These are phyloP conservation scores for Nerophis ophidion DNA, from an alignment of 2,113 vertebrate species.

Conservation along the genomic window DNA sequence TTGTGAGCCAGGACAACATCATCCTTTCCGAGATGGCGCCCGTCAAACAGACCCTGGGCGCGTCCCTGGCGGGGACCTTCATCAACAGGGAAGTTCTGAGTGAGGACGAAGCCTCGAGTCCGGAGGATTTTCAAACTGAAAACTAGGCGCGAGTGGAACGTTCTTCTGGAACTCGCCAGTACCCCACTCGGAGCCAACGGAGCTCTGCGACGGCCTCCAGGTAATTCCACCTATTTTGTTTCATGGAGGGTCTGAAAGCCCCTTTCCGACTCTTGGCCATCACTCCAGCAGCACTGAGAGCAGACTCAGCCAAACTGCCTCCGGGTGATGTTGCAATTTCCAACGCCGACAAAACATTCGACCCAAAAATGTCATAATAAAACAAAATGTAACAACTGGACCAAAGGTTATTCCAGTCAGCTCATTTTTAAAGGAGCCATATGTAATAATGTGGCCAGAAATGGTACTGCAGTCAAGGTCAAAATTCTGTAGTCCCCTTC, in stretches of 20 bases:
- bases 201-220: constrained; percentile 37
- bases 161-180: constrained; percentile 54
- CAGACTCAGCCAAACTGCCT: too few relatives aligned
- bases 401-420: too few relatives aligned
- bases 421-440: too few relatives aligned
- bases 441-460: too few relatives aligned
- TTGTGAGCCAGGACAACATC: constrained; percentile 89
- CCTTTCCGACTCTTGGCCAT: neutral
- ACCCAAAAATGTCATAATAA: too few relatives aligned
- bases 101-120: constrained; percentile 77
- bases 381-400: too few relatives aligned
- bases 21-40: constrained; percentile 87
- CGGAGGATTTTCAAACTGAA: constrained; percentile 79
- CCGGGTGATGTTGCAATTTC: too few relatives aligned
- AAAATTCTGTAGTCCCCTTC: too few relatives aligned
- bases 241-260: constrained; percentile 7
- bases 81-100: constrained; percentile 83
- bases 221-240: constrained; percentile 44
- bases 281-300: too few relatives aligned
- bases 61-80: constrained; percentile 81
- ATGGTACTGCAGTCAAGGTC: too few relatives aligned
- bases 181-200: constrained; percentile 42
- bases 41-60: constrained; percentile 77
- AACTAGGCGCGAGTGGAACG: constrained; percentile 57
- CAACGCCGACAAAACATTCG: too few relatives aligned